These are phyloP conservation scores for Actenoides hombroni DNA, from an alignment of 2,113 vertebrate genomes.

Conservation along the genomic window DNA sequence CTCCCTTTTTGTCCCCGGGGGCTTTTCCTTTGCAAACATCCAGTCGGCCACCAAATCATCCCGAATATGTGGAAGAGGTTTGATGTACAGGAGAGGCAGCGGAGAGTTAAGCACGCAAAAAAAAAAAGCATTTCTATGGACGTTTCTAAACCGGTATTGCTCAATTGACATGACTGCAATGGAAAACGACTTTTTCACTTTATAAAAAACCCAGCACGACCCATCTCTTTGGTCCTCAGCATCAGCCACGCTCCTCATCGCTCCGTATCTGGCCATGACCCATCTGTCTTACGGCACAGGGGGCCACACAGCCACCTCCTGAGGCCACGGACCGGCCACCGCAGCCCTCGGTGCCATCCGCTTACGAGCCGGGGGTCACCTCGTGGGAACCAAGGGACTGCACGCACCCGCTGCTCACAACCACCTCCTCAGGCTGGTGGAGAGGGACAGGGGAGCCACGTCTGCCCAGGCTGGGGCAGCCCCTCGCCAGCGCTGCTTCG, in stretches of 20 bases:
- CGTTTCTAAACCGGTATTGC: not conserved
- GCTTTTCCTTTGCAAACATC: not conserved
- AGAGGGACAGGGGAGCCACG: accelerated
- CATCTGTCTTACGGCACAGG: not conserved
- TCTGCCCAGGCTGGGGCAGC: not conserved
- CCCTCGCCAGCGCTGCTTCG: not conserved
- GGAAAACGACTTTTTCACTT: not conserved
- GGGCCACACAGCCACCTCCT: not conserved
- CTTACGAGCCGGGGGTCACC: not conserved
- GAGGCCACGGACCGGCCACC: not conserved
- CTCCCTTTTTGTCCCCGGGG: no score
- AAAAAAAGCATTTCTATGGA: not conserved
- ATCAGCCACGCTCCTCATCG: not conserved
- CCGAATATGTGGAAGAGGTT: accelerated
- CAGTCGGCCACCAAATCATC: not conserved
- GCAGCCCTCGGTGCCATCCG: not conserved
- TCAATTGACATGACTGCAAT: not conserved
- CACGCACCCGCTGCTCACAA: not conserved
- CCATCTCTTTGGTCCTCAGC: not conserved
- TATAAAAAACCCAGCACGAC: accelerated
- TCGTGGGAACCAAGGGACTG: accelerated
- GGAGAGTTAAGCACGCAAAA: not conserved
- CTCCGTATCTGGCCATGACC: not conserved
- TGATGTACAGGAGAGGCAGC: not conserved
- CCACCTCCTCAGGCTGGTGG: not conserved